Percentiles rank a stretch among this genome's conserved stretches.
phyloP scores from a whole-genome alignment of 2,797 vertebrate species.

The Eutrigla gurnardus region DNA sequence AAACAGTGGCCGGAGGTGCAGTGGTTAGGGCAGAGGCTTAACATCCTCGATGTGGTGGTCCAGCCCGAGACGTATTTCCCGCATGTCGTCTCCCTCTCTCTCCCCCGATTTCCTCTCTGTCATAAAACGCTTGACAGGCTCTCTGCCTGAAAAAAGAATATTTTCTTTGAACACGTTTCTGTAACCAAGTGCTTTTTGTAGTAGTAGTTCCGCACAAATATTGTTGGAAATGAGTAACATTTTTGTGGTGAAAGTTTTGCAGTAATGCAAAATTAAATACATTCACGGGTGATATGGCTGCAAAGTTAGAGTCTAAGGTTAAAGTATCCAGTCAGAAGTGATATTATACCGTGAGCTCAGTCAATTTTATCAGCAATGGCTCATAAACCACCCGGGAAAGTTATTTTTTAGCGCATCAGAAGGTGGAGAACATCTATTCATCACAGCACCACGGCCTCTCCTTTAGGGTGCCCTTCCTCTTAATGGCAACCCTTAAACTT shows the following conservation, averaged over 20 bases:
- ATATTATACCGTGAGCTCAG: conserved; percentile 40
- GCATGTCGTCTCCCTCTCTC: no score
- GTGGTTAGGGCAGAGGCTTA: no score
- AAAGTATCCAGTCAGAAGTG: conserved; percentile 26
- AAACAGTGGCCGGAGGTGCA: no score
- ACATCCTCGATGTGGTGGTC: no score
- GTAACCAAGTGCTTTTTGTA: background rate
- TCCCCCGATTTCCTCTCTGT: no score
- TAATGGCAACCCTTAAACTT: conserved; percentile 40
- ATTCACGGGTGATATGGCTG: background rate
- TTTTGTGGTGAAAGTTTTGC: background rate
- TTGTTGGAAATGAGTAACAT: background rate
- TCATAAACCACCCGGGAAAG: conserved; percentile 57
- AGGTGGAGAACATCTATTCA: conserved; percentile 48
- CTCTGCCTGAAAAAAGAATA: background rate
- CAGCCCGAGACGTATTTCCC: no score
- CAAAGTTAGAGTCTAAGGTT: conserved; percentile 51
- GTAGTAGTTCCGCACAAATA: background rate
- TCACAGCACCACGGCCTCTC: conserved; percentile 36
- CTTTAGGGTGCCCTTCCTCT: conserved; percentile 57
- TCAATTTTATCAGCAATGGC: conserved; percentile 55
- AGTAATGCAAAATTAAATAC: background rate
- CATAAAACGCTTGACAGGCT: no score
- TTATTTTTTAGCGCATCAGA: conserved; percentile 57
- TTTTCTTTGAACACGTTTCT: background rate